Evolutionary conservation across 2,113 vertebrate genomes (phyloP).

Genomic region (Aythya baeri): DNA sequence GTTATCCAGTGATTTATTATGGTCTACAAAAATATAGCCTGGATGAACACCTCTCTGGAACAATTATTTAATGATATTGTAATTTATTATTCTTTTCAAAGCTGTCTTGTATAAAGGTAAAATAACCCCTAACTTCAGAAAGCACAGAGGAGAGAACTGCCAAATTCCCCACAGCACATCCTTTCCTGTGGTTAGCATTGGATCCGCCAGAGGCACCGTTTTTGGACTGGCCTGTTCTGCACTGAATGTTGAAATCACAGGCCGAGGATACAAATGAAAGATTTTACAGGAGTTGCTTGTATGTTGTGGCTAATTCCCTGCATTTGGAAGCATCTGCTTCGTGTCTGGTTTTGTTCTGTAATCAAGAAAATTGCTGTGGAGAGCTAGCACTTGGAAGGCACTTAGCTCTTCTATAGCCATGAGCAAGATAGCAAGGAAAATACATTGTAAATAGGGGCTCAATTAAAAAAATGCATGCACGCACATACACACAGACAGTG

Average conservation of each 20-base stretch:
- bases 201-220: constrained; percentile 43
- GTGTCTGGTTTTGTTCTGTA: constrained; percentile 70
- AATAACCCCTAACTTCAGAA: constrained; percentile 65
- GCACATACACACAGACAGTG: background rate
- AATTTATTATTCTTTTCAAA: constrained; percentile 71
- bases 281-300: constrained; percentile 68
- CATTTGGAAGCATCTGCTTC: constrained; percentile 65
- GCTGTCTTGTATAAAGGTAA: constrained; percentile 58
- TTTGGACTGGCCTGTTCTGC: constrained; percentile 46
- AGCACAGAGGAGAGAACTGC: constrained; percentile 37
- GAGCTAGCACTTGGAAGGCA: constrained; percentile 55
- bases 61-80: constrained; percentile 65
- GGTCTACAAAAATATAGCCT: constrained; percentile 57
- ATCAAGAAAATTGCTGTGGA: constrained; percentile 66
- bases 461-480: background rate
- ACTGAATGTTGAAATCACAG: constrained; percentile 55
- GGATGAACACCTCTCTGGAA: constrained; percentile 66
- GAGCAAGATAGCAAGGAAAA: constrained; percentile 57
- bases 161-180: constrained; percentile 66
- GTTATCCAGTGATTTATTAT: constrained; percentile 63
- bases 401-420: constrained; percentile 28
- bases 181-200: constrained; percentile 68
- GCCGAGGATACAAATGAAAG: constrained; percentile 59
- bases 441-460: constrained; percentile 12
- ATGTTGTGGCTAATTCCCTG: constrained; percentile 63